phyloP scores from a whole-genome alignment of 2,888 invertebrate genomes.

The Agrochola litura region DNA sequence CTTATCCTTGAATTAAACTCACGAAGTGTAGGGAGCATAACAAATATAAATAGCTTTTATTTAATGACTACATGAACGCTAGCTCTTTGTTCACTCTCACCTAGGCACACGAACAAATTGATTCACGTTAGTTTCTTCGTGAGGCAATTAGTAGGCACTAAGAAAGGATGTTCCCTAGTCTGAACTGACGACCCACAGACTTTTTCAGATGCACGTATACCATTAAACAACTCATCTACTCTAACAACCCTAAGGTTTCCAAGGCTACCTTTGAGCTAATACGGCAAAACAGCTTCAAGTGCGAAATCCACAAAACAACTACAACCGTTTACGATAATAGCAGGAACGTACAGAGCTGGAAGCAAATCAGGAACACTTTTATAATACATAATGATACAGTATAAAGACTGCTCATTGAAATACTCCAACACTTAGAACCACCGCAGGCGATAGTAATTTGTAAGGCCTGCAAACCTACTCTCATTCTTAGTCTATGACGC shows the following conservation, averaged over 20 bases:
- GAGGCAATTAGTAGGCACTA: background rate
- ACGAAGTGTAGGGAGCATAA: background rate
- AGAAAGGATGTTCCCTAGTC: background rate
- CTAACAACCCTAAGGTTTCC: slow-evolving; percentile 3
- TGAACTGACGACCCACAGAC: background rate
- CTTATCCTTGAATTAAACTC: background rate
- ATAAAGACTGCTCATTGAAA: slow-evolving; percentile 60
- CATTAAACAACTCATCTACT: slow-evolving; percentile 4
- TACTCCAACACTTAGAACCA: slow-evolving; percentile 46
- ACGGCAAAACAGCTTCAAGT: slow-evolving; percentile 16
- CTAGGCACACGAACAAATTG: background rate
- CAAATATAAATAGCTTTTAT: slow-evolving; percentile 13
- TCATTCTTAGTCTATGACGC: slow-evolving; percentile 37
- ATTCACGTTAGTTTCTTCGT: background rate
- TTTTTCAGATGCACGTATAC: background rate
- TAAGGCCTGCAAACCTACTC: slow-evolving; percentile 62
- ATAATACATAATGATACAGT: slow-evolving; percentile 59
- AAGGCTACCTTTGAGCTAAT: slow-evolving; percentile 21
- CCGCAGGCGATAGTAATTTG: slow-evolving; percentile 67
- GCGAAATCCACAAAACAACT: slow-evolving; percentile 43
- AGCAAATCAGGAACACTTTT: slow-evolving; percentile 55
- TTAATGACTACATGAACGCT: slow-evolving; percentile 11
- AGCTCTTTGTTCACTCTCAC: background rate
- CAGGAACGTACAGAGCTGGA: slow-evolving; percentile 39
- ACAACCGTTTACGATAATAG: slow-evolving; percentile 45